Base-by-base conservation (phyloP, 2,797 vertebrate species). In the Pseudochirops corinnae region DNA sequence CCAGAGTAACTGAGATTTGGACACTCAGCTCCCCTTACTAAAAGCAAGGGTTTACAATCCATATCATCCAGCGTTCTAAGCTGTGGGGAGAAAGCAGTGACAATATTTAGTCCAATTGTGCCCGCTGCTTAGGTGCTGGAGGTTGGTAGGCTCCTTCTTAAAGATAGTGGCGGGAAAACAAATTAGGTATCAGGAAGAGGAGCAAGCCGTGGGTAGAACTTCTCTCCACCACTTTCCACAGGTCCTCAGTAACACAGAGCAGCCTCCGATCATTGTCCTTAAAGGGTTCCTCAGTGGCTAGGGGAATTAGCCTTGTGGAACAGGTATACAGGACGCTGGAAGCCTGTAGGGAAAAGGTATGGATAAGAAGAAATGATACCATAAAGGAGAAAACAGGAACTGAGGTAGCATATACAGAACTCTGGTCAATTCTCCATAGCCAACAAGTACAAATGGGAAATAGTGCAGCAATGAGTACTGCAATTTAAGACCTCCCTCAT, bases 311-410 rank as follows among this genome's bases (percentile, higher is more conserved):
- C 99, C 98, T 99, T 99, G 98, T 99, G 99, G 97, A 99, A 99
- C 97, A 99, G 98, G 98, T 99, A 99, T 95, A 99, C 98, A 0
- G 99, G 99, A 94, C 99, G 98, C 98, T 99, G 99, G 98, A 99
- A 98, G 87, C 99, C 99, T 99, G 98, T 33, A 28, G 90, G 24
- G 29, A 96, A 21, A 95, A 1, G 0, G 7, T 13, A 14, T 14
- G 6, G 92, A n/a, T 97, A 56, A 98, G 67, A 24, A 94, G 24
- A 67, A 91, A 58, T 0, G 12, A 62, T 4, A 62, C 60, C 33
- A 33, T 58, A 31, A 62, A 33, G 14, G 10, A 26, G 10, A n/a
- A 12, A 52, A 50, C 24, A 18, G 90, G n/a, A 74, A 74, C 5
- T 39, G n/a, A n/a, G 16, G 11, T 67, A 33, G 60, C 60, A 62